Evolutionary conservation across 2,113 vertebrate genomes (phyloP), one percentile per base, ranked within the genome.

Genomic region (Procavia capensis): DNA sequence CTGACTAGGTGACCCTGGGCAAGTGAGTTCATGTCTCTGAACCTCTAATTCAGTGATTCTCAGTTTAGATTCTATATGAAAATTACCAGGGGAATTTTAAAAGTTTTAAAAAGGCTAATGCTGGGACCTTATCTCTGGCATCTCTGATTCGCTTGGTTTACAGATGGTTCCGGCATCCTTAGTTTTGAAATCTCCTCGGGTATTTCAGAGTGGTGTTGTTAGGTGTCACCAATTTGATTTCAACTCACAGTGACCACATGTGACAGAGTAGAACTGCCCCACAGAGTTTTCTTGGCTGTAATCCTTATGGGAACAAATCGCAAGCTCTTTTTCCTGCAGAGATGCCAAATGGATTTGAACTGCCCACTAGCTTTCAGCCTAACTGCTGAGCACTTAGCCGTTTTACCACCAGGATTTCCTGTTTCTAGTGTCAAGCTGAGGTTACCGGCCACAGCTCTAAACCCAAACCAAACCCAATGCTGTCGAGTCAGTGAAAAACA

Each of bases 121-220:
- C 85, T 34, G 7, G 9, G 16, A 5, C 7, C n/a, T n/a, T 25
- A 2, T 29, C 25, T 68, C 64, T 25, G 43, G 3, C 74, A 66
- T 20, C 6, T 5, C 39, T 61, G 45, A 34, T 16, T 7, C 0
- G 0, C 63, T 64, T 31, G 31, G 8, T n/a, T 16, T 36, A 39
- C 8, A 36, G 6, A 11, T 17, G 41, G 61, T 39, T 31, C 31
- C 10, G 31, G 34, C 17, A 43, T 84, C 70, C 39, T 45, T 36
- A 16, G 45, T 31, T 31, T 90, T 29, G 78, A 57, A 63, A 54
- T 29, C 70, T 74, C 5, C 54, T 27, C 31, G 6, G 7, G n/a
- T 34, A 3, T 61, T 91, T 81, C 72, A 9, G 24, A 63, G 61
- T 29, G 19, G 61, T 29, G 24, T 63, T 63, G 61, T 29, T 27